Base-by-base conservation (phyloP, 2,888 invertebrate genomes). In the Cantharis flavilabris region DNA sequence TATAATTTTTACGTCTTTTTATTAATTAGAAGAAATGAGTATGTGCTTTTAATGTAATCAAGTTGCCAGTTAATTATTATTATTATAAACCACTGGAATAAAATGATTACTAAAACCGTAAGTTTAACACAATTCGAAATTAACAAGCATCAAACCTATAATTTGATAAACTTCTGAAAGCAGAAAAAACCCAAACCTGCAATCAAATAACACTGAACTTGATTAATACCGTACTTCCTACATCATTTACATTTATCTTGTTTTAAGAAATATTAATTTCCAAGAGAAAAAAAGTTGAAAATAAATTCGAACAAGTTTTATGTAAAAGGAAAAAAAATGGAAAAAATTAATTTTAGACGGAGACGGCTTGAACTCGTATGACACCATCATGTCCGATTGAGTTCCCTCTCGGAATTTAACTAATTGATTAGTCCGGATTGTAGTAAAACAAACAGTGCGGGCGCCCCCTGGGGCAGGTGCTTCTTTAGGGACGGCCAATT, bases 401-500 rank as follows among this genome's bases (percentile, higher is more conserved):
- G 76, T 79, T 79, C 63, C 77, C 73, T 76, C 72, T 73, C 63
- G 71, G 74, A 70, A 69, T 76, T 71, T 80, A 77, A 78, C 76
- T 82, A 83, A 83, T 83, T 82, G 82, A 82, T 83, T 83, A 81
- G 80, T 80, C 77, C 79, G 76, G 79, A 80, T 80, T 79, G 81
- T 82, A 80, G 82, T 84, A 83, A 84, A 84, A 84, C 83, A 84
- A 84, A 84, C 83, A 83, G 81, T 83, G 83, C 83, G 83, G 83
- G 82, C 83, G 83, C 83, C 85, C 84, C 85, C 84, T 80, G 80
- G 84, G 84, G 84, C 83, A 84, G 84, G 84, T 84, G 84, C 83
- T 83, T 82, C 84, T 84, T 84, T 84, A 83, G 85, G 83, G 84
- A 85, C 84, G 85, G 83, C 85, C 86, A 86, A 86, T 86, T 86